Evolutionary conservation across 2,113 vertebrate species (phyloP).

Genomic region (Anolis carolinensis): DNA sequence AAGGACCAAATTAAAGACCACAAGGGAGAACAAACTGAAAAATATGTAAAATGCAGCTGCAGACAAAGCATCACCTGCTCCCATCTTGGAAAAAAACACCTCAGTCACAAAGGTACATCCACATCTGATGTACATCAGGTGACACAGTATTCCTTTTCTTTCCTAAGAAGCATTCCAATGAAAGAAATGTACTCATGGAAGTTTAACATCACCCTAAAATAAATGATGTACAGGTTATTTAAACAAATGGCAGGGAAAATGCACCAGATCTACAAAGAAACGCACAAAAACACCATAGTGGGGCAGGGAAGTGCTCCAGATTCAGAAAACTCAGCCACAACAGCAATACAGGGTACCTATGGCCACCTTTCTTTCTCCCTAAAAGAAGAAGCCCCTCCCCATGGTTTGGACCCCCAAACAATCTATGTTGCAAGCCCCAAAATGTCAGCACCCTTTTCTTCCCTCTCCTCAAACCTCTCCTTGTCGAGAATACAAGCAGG

Average conservation of each 20-base stretch:
- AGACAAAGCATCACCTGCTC: conserved; percentile 33
- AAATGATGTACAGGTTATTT: background rate
- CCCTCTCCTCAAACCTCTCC: too few relatives aligned
- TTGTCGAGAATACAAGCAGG: too few relatives aligned
- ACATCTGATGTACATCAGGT: background rate
- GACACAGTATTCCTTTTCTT: background rate
- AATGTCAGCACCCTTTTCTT: too few relatives aligned
- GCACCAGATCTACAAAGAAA: background rate
- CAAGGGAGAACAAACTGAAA: conserved; percentile 10
- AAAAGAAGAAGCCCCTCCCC: too few relatives aligned
- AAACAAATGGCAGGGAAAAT: background rate
- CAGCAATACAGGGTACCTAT: background rate
- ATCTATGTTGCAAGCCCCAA: too few relatives aligned
- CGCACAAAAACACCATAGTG: background rate
- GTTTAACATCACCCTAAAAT: conserved; percentile 19
- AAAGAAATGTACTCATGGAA: background rate
- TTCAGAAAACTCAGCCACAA: background rate
- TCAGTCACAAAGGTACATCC: conserved; percentile 14
- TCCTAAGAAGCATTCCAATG: conserved; percentile 31
- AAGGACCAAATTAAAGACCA: conserved; percentile 22
- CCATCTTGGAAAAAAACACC: conserved; percentile 30
- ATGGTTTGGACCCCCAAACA: too few relatives aligned
- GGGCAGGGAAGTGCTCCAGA: background rate
- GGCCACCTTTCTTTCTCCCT: too few relatives aligned
- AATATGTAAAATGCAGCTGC: conserved; percentile 20